Conservation (phyloP, 2,888 invertebrate species). For the Panorpa germanica region DNA sequence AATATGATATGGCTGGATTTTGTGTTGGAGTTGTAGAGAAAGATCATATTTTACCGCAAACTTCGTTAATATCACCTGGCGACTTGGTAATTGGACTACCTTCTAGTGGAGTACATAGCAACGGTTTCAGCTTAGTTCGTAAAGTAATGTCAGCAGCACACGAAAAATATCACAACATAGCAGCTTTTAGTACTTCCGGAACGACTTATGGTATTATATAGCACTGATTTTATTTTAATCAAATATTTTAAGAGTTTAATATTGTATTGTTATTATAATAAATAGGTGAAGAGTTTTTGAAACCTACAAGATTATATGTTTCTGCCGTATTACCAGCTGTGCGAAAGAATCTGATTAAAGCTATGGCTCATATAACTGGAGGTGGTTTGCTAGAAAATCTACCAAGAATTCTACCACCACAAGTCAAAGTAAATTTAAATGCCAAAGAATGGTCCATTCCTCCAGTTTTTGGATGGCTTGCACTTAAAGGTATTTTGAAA, state of each 20-base stretch:
- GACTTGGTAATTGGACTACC: constrained; percentile 74
- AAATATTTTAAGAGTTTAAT: constrained; percentile 10
- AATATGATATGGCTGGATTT: constrained; percentile 94
- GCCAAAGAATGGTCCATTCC: constrained; percentile 53
- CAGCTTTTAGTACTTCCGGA: constrained; percentile 32
- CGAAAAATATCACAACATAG: constrained; percentile 34
- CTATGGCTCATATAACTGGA: constrained; percentile 84
- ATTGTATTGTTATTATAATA: constrained; percentile 8
- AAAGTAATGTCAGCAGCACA: constrained; percentile 50
- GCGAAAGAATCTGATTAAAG: constrained; percentile 54
- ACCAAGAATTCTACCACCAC: constrained; percentile 57
- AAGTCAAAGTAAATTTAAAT: constrained; percentile 45
- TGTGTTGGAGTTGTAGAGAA: constrained; percentile 85
- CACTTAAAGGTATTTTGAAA: constrained; percentile 34
- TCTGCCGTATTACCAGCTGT: constrained; percentile 52
- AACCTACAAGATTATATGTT: constrained; percentile 79
- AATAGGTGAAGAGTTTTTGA: constrained; percentile 58
- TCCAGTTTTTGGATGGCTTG: constrained; percentile 78
- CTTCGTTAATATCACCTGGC: constrained; percentile 41
- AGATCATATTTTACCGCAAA: constrained; percentile 43
- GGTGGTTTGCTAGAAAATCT: constrained; percentile 84
- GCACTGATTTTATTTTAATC: constrained; percentile 7
- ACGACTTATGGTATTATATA: constrained; percentile 33
- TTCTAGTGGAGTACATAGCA: constrained; percentile 85
- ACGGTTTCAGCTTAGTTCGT: constrained; percentile 82